Conservation (phyloP, 2,113 vertebrate species). For the Malaclemys terrapin region DNA sequence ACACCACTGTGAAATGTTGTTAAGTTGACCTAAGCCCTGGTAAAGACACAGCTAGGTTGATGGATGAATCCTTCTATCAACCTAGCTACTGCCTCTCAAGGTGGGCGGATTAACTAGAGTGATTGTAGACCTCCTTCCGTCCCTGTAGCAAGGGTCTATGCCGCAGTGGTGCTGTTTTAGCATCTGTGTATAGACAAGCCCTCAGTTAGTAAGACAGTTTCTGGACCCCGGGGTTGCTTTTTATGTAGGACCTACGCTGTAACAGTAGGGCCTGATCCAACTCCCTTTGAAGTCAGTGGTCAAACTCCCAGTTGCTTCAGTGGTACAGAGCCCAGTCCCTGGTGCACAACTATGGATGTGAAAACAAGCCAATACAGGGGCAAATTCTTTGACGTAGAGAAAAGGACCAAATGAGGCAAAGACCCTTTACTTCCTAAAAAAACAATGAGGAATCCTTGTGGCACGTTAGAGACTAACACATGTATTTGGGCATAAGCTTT, state of each 20-base stretch:
- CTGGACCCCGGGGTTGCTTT: not conserved
- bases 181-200: not conserved
- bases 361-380: not conserved
- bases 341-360: not conserved
- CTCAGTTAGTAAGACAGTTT: not conserved
- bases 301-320: not conserved
- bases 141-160: not conserved
- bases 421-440: not conserved
- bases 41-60: not conserved
- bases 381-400: not conserved
- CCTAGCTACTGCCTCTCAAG: too few species aligned
- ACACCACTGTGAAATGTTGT: not conserved
- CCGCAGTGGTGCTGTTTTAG: not conserved
- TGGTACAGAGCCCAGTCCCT: not conserved
- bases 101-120: not conserved
- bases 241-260: not conserved
- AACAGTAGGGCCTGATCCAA: not conserved
- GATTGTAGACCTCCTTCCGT: not conserved
- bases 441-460: too few species aligned
- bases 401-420: not conserved
- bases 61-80: not conserved
- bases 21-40: not conserved
- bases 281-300: not conserved
- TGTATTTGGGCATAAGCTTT: too few species aligned
- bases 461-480: too few species aligned